Conservation (phyloP, 2,888 invertebrate species). For the Catocala sponsa region DNA sequence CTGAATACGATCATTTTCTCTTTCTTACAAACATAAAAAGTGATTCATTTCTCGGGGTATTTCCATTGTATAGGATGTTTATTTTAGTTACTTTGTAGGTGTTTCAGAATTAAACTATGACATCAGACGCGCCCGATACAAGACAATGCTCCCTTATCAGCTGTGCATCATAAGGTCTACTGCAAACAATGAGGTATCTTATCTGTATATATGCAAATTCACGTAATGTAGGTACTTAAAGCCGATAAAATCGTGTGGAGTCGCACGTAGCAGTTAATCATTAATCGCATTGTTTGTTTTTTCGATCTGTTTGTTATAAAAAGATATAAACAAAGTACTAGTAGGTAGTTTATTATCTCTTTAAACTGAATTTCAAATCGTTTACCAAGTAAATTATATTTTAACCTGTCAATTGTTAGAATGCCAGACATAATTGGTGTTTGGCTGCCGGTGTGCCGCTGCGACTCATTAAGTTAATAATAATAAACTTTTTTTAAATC, state of each 20-base stretch:
- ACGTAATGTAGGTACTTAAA: constrained; percentile 12
- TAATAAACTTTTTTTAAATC: too few species aligned
- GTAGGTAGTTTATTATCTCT: too few species aligned
- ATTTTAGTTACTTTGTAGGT: not conserved
- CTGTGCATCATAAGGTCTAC: not conserved
- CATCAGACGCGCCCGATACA: not conserved
- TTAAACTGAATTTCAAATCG: too few species aligned
- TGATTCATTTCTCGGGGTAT: constrained; percentile 5
- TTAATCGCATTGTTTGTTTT: too few species aligned
- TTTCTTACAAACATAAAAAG: not conserved
- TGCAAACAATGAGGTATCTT: not conserved
- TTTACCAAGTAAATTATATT: too few species aligned
- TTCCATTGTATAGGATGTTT: constrained; percentile 1
- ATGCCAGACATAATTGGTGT: too few species aligned
- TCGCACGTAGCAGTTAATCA: constrained; percentile 8
- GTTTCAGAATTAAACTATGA: not conserved
- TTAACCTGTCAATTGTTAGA: too few species aligned
- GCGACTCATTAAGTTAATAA: too few species aligned
- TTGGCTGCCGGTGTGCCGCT: too few species aligned
- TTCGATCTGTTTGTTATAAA: too few species aligned
- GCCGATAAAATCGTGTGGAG: constrained; percentile 7
- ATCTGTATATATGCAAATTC: constrained; percentile 11
- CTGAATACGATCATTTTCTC: too few species aligned
- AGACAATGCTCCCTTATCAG: constrained; percentile 3
- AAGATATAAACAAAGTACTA: too few species aligned